Base-by-base conservation (phyloP, 2,797 vertebrate species). In the Chloroceryle inda region DNA sequence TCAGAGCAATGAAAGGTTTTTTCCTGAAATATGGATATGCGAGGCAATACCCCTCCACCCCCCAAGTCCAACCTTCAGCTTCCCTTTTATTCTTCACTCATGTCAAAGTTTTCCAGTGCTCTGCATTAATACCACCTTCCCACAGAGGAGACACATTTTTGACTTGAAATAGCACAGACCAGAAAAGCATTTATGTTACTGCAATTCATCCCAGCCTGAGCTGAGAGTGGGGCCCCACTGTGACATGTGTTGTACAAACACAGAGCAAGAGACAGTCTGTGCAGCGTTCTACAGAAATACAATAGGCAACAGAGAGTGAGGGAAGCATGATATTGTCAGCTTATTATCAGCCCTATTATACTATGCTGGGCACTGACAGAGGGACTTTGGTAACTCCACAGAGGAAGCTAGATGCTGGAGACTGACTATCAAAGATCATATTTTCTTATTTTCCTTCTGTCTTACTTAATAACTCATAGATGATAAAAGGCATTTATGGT, bases 1-100 rank as follows among this genome's bases (percentile, higher is more conserved):
- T 38, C 0, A 5, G 33, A 66, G 47, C 0, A 0, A 38, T 3
- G 1, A 73, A 59, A 52, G 13, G 5, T 56, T 85, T 75, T 75
- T 85, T 31, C 11, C 62, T 94, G 56, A 68, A 56, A 73, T n/a
- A 45, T 2, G 33, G 45, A 75, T 37, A 6, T 50, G 11, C 31
- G 29, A 37, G 24, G 35, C 44, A 77, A 38, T 15, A 74, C 40
- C 11, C 8, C 44, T 11, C 26, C 11, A 21, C 6, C 18, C 11
- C 35, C 31, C 9, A 33, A 14, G 3, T 10, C 45, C 69, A 67
- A 24, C 49, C 58, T 53, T 67, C 45, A 35, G 13, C 31, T 38
- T 56, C 22, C 27, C 6, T 92, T 64, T 59, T 16, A 17, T 61
- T 44, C 40, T 74, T 27, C 24, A 6, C 24, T 79, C 13, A 4